These are phyloP conservation scores for Semaprochilodus insignis DNA, from an alignment of 2,797 vertebrate genomes.

Conservation along the genomic window DNA sequence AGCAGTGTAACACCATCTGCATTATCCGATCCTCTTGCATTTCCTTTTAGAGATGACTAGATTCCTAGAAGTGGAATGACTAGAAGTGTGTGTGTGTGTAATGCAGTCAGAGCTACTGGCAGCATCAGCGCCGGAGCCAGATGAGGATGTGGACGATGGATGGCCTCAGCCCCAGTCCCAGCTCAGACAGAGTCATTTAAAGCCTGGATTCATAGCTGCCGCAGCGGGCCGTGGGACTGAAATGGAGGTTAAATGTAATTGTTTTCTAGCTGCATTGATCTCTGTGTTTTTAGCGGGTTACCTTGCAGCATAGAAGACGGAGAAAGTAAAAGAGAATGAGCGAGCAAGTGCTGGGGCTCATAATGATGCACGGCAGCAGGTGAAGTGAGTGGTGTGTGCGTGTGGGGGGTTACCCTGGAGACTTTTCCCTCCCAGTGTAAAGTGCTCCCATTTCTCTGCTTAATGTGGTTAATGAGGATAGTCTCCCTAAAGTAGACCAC, in stretches of 20 bases:
- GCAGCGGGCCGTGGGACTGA: constrained; percentile 58
- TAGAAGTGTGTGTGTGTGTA: constrained; percentile 39
- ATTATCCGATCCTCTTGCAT: constrained; percentile 43
- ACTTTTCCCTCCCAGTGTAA: constrained; percentile 45
- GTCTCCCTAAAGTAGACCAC: constrained; percentile 44
- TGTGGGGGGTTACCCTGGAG: constrained; percentile 40
- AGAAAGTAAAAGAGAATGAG: constrained; percentile 9
- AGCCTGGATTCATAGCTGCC: constrained; percentile 47
- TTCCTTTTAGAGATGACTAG: constrained; percentile 45
- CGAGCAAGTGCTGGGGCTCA: constrained; percentile 3
- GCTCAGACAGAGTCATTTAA: constrained; percentile 51
- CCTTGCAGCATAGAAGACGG: constrained; percentile 39
- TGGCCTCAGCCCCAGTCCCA: constrained; percentile 21
- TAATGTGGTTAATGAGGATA: constrained; percentile 58
- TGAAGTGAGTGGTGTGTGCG: constrained; percentile 40
- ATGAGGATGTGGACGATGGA: constrained; percentile 47
- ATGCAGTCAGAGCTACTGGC: constrained; percentile 25
- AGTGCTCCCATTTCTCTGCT: constrained; percentile 55
- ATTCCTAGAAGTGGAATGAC: constrained; percentile 7
- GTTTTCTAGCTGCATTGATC: constrained; percentile 69
- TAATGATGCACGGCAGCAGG: constrained; percentile 44
- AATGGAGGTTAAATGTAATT: constrained; percentile 67
- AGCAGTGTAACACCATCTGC: constrained; percentile 25
- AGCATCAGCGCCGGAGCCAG: constrained; percentile 20
- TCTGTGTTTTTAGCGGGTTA: constrained; percentile 53